Conservation (phyloP, 2,888 invertebrate genomes). For the Leptinotarsa tumamoca region DNA sequence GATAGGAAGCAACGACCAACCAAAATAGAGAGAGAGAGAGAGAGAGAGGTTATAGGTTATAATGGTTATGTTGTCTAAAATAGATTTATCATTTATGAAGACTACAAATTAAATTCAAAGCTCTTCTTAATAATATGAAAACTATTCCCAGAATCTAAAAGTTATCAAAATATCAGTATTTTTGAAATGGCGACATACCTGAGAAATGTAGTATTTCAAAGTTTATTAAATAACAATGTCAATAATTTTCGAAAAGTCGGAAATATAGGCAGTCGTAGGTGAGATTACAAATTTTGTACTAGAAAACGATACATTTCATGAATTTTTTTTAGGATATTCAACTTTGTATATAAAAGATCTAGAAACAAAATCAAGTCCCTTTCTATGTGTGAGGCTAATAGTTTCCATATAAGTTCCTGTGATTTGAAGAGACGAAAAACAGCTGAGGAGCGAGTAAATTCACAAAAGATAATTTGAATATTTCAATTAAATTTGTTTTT, state of each 20-base stretch:
- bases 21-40: no score
- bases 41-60: no score
- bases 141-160: no score
- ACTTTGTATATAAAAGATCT: slow-evolving; percentile 32
- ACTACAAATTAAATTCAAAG: no score
- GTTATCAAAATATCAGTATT: background rate
- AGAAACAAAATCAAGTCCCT: slow-evolving; percentile 25
- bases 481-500: background rate
- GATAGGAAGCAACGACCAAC: no score
- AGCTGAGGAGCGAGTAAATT: slow-evolving; percentile 68
- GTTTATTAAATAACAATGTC: background rate
- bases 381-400: slow-evolving; percentile 25
- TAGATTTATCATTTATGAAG: no score
- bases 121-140: no score
- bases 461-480: background rate
- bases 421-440: slow-evolving; percentile 73
- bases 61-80: no score
- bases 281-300: background rate
- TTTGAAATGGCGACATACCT: slow-evolving; percentile 1
- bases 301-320: background rate
- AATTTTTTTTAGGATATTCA: slow-evolving; percentile 35
- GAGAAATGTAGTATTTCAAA: background rate
- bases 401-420: slow-evolving; percentile 61
- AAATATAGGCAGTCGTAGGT: background rate
- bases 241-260: slow-evolving; percentile 7